Conservation (phyloP, 2,797 vertebrate species). For the Anisognathus igniventris region DNA sequence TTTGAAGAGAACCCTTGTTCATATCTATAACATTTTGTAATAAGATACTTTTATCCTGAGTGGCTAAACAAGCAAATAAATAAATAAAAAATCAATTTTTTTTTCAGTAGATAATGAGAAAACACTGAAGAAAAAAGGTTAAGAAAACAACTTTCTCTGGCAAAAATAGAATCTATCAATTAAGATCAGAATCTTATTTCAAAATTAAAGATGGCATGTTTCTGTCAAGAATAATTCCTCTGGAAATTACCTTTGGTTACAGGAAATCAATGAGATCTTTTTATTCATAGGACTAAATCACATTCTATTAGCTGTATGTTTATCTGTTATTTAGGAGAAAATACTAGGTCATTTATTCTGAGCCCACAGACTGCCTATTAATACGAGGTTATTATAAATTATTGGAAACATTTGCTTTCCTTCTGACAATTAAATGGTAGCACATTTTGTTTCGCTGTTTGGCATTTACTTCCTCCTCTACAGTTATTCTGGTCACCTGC, state of each 20-base stretch:
- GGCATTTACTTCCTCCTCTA: not conserved
- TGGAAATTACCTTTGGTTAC: slow-evolving; percentile 15
- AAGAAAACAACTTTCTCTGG: not conserved
- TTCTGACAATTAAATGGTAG: not conserved
- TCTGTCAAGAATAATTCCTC: not conserved
- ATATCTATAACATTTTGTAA: not conserved
- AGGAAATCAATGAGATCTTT: not conserved
- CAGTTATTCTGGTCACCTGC: not conserved
- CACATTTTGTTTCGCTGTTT: not conserved
- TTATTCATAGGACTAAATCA: not conserved
- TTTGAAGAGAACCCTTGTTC: not conserved
- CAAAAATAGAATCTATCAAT: not conserved
- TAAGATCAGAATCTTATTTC: slow-evolving; percentile 14
- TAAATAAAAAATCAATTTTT: not conserved
- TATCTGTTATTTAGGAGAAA: slow-evolving; percentile 24
- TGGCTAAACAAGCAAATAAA: not conserved
- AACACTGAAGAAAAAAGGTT: not conserved
- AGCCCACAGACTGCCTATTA: not conserved
- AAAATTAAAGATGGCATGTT: not conserved
- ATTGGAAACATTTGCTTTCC: not conserved
- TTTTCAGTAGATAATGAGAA: not conserved
- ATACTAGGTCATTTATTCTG: not conserved
- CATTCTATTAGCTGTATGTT: not conserved
- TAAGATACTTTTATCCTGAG: not conserved
- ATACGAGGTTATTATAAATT: slow-evolving; percentile 36